phyloP scores from a whole-genome alignment of 2,797 vertebrate genomes.

The Varecia variegata region DNA sequence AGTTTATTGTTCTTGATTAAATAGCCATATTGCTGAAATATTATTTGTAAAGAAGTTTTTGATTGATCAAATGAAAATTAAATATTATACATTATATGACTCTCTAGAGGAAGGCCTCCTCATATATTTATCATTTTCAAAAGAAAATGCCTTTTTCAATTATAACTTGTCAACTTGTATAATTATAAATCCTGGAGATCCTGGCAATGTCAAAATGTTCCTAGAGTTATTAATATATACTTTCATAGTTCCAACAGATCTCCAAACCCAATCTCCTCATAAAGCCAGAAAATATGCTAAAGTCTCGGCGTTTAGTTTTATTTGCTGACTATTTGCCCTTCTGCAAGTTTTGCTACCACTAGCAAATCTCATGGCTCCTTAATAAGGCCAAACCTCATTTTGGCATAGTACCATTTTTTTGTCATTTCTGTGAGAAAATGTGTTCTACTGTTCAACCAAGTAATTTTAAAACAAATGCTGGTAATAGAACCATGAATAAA shows the following conservation, averaged over 20 bases:
- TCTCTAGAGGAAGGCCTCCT: neutral
- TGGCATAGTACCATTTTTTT: neutral
- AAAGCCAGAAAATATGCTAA: constrained; percentile 11
- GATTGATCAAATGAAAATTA: neutral
- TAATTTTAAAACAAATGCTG: constrained; percentile 22
- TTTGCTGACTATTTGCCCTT: constrained; percentile 6
- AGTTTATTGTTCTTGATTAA: neutral
- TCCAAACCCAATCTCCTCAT: neutral
- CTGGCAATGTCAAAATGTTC: neutral
- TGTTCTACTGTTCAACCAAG: neutral
- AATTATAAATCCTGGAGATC: constrained; percentile 7
- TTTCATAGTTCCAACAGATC: neutral
- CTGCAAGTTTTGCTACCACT: neutral
- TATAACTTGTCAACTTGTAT: neutral
- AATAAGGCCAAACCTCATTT: constrained; percentile 27
- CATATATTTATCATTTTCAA: constrained; percentile 31
- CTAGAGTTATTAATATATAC: neutral
- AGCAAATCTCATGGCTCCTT: constrained; percentile 26
- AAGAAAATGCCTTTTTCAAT: constrained; percentile 1
- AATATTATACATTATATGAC: neutral
- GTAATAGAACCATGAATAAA: neutral
- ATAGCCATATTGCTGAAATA: neutral
- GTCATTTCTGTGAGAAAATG: constrained; percentile 16
- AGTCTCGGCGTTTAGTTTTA: neutral
- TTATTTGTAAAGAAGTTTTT: neutral